Evolutionary conservation across 30 jellyfish, hydroid and myxozoan species (phyloP).

Genomic region (Aurelia aurita): DNA sequence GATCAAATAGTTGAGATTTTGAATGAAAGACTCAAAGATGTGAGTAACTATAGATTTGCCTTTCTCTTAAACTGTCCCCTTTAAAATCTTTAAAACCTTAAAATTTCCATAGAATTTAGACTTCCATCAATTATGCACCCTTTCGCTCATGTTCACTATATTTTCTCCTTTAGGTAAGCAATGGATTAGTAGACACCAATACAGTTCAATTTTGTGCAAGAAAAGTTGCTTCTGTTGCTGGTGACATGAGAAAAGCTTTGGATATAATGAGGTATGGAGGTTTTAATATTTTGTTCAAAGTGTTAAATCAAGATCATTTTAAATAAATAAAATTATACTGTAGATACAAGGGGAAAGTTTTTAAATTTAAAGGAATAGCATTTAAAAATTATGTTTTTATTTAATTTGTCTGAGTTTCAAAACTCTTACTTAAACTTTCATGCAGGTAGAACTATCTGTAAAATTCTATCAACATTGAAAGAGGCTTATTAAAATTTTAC

Average conservation of each 20-base stretch:
- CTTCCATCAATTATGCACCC: too few relatives aligned
- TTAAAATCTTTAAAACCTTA: too few relatives aligned
- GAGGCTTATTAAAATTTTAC: too few relatives aligned
- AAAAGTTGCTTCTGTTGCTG: slow-evolving; percentile 92
- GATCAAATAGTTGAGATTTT: slow-evolving; percentile 75
- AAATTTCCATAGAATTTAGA: too few relatives aligned
- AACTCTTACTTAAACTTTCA: too few relatives aligned
- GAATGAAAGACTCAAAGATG: slow-evolving; percentile 80
- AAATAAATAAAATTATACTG: background rate
- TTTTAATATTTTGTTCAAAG: background rate
- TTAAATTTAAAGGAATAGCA: background rate
- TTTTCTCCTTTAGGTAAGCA: slow-evolving; percentile 24
- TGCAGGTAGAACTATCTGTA: too few relatives aligned
- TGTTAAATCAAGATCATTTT: background rate
- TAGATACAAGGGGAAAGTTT: too few relatives aligned
- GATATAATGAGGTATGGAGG: slow-evolving; percentile 82
- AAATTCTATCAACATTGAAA: too few relatives aligned
- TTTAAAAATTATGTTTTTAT: background rate
- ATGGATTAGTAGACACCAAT: slow-evolving; percentile 67
- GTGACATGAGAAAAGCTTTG: slow-evolving; percentile 95
- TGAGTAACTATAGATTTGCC: slow-evolving; percentile 3
- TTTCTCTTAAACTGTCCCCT: too few relatives aligned
- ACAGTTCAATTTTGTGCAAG: slow-evolving; percentile 97
- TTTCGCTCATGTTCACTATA: too few relatives aligned
- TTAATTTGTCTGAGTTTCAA: background rate